Percentiles rank a stretch among this genome's conserved stretches.
Conservation (phyloP, 2,888 invertebrate genomes). For the Spialia ferax region DNA sequence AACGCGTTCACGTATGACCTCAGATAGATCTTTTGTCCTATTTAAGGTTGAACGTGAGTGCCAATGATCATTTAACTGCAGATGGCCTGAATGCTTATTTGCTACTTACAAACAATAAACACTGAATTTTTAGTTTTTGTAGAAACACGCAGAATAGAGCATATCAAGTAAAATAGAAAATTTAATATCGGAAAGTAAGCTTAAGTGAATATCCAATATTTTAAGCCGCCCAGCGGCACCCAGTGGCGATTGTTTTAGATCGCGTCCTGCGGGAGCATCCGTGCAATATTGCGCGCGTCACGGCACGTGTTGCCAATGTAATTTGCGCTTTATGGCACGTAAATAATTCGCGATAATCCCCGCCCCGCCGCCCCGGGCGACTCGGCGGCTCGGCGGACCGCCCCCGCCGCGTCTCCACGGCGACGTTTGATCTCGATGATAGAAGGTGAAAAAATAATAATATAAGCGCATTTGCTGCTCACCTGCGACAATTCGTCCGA, state of each 20-base stretch:
- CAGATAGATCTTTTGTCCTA: background rate
- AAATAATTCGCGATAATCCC: slow-evolving; percentile 80
- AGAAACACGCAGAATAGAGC: background rate
- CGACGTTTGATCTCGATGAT: slow-evolving; percentile 78
- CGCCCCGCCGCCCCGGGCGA: slow-evolving; percentile 43
- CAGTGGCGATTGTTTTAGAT: slow-evolving; percentile 66
- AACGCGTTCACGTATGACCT: no score
- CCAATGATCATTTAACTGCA: background rate
- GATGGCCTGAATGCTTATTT: background rate
- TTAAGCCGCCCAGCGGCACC: slow-evolving; percentile 55
- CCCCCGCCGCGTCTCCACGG: slow-evolving; percentile 59
- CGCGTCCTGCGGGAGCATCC: slow-evolving; percentile 57
- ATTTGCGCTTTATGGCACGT: slow-evolving; percentile 84
- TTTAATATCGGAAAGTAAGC: slow-evolving; percentile 56
- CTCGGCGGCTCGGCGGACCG: slow-evolving; percentile 34
- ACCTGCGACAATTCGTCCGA: slow-evolving; percentile 79
- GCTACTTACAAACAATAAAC: background rate
- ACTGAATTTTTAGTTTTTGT: background rate
- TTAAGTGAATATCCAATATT: slow-evolving; percentile 54
- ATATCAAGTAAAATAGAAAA: slow-evolving; percentile 39
- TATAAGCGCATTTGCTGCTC: slow-evolving; percentile 79
- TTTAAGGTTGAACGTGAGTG: background rate
- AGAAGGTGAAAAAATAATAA: slow-evolving; percentile 76
- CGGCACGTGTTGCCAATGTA: slow-evolving; percentile 76
- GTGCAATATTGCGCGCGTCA: slow-evolving; percentile 67